Evolutionary conservation across 2,113 vertebrate species (phyloP), one percentile per base, ranked within the genome.

Genomic region (Pelobates fuscus): DNA sequence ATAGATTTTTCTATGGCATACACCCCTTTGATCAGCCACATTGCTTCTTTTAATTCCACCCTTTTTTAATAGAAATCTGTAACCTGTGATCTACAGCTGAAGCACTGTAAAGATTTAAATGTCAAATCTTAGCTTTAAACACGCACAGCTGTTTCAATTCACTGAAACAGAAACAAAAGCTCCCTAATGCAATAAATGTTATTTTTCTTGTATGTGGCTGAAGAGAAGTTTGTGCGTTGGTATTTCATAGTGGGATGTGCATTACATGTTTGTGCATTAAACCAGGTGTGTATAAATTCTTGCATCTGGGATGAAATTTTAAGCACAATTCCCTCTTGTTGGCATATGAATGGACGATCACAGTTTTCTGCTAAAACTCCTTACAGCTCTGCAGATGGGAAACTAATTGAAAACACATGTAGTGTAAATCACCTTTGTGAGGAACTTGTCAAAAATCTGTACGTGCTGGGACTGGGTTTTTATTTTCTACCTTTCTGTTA

Each of bases 381-480:
- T 24, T 24, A 25, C 27, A 61, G 8, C 27, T 49, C 44, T 68
- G 73, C 73, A 77, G 57, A 67, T 76, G n/a, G 73, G 72, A 32
- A 77, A 46, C 44, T 49, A 77, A 72, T 72, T 71, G 69, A 62
- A 72, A 80, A 58, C 27, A 62, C 73, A 64, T 68, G 73, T 77
- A 72, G 24, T 26, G n/a, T 55, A 67, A 74, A 64, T 73, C 46
- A 60, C 58, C 43, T 63, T 68, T 63, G 46, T 24, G 46, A 57
- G 44, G 67, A 68, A 57, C n/a, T 29, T 57, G 54, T 27, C 29
- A 8, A 78, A 72, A 67, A 72, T 54, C 25, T 17, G 71, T 72
- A 54, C 52, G 32, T 30, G 12, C 30, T 67, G 70, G 77, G 70
- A 73, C n/a, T 54, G 49, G 23, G 32, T 66, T 46, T 49, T 46